phyloP scores from a whole-genome alignment of 2,113 vertebrate genomes.

The Brachirus orientalis region DNA sequence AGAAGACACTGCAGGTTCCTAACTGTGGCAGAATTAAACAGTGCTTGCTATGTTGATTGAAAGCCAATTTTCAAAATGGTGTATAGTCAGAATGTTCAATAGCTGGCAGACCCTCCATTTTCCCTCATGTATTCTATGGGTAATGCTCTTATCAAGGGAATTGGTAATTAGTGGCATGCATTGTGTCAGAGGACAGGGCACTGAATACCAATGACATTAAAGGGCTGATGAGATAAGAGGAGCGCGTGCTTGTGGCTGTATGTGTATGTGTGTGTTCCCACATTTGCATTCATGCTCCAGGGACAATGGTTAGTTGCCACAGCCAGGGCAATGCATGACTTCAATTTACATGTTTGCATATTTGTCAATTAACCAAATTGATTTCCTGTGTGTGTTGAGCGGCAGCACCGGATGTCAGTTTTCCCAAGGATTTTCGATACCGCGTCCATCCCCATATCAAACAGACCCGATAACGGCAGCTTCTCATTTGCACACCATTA shows the following conservation, averaged over 20 bases:
- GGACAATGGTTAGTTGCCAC: slow-evolving; percentile 54
- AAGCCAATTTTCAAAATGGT: slow-evolving; percentile 68
- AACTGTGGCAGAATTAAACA: slow-evolving; percentile 45
- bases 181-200: slow-evolving; percentile 74
- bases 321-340: slow-evolving; percentile 54
- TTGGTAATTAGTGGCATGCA: slow-evolving; percentile 72
- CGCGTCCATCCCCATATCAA: slow-evolving; percentile 73
- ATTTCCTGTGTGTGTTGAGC: slow-evolving; percentile 67
- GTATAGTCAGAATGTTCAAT: slow-evolving; percentile 49
- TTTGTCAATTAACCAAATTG: slow-evolving; percentile 84
- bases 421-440: slow-evolving; percentile 63
- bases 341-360: slow-evolving; percentile 81
- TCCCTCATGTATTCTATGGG: slow-evolving; percentile 60
- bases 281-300: slow-evolving; percentile 45
- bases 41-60: slow-evolving; percentile 57
- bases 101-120: slow-evolving; percentile 58
- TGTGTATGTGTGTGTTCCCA: slow-evolving; percentile 25
- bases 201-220: slow-evolving; percentile 73
- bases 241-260: slow-evolving; percentile 40
- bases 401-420: slow-evolving; percentile 41
- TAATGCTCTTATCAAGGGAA: slow-evolving; percentile 72
- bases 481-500: slow-evolving; percentile 83
- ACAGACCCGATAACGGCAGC: slow-evolving; percentile 69
- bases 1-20: slow-evolving; percentile 24
- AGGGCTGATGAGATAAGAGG: slow-evolving; percentile 76